These are phyloP conservation scores for Sus cebifrons DNA, from an alignment of 2,797 vertebrate genomes.

Conservation along the genomic window DNA sequence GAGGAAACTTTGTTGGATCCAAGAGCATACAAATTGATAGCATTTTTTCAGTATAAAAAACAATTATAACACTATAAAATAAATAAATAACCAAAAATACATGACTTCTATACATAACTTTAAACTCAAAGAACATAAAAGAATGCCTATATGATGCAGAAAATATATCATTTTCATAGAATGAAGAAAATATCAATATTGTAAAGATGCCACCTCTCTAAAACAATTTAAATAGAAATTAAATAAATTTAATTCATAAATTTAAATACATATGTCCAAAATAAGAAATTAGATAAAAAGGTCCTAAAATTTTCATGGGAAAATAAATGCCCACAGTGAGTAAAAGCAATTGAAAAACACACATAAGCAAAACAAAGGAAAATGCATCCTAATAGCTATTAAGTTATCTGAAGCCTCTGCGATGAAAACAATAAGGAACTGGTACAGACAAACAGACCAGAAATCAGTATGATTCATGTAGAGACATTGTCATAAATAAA, in stretches of 20 bases:
- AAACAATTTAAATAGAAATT: neutral
- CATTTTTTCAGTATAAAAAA: constrained; percentile 38
- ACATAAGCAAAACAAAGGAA: neutral
- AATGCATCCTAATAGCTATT: neutral
- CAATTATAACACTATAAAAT: neutral
- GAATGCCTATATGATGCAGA: neutral
- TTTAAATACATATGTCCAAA: constrained; percentile 9
- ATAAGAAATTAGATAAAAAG: neutral
- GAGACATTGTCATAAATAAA: neutral
- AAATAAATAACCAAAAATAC: constrained; percentile 31
- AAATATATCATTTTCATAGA: neutral
- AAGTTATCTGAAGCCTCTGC: neutral
- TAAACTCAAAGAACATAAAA: neutral
- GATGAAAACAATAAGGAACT: constrained; percentile 1
- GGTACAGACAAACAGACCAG: neutral
- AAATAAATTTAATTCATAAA: neutral
- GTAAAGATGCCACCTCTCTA: neutral
- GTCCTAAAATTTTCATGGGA: neutral
- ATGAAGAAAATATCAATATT: neutral
- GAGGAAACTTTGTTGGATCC: neutral
- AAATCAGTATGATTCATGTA: constrained; percentile 2
- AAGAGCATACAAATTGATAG: neutral
- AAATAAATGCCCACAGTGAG: neutral
- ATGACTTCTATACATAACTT: neutral
- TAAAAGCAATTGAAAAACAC: neutral